phyloP scores from a whole-genome alignment of 2,797 vertebrate genomes.

The Premnoplex brunnescens region DNA sequence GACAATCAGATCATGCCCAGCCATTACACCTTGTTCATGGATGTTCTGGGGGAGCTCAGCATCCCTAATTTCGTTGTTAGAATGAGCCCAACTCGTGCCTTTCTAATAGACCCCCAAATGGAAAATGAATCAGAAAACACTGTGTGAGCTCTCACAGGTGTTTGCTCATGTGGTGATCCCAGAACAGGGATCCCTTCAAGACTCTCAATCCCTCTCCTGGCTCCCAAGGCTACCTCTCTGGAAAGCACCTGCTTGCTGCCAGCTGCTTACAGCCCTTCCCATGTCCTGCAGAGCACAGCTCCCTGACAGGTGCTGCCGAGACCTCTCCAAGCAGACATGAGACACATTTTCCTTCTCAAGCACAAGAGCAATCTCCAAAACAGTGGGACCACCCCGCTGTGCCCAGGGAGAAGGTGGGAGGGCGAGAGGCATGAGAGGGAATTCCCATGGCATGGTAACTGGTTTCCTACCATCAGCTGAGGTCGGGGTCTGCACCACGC shows the following conservation, averaged over 20 bases:
- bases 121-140: background rate
- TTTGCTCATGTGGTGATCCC: background rate
- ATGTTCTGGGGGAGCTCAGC: background rate
- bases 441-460: background rate
- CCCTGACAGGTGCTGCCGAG: background rate
- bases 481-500: slow-evolving; percentile 80
- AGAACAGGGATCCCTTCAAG: background rate
- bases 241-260: background rate
- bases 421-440: background rate
- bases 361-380: background rate
- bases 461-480: slow-evolving; percentile 85
- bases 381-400: rapidly evolving
- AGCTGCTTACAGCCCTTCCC: background rate
- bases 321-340: rapidly evolving
- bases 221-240: background rate
- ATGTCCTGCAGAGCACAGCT: background rate
- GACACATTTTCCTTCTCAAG: background rate
- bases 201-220: background rate
- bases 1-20: background rate
- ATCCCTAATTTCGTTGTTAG: background rate
- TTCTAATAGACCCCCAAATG: background rate
- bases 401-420: background rate
- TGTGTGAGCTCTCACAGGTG: background rate
- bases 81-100: background rate
- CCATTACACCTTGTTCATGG: background rate